Conservation (phyloP, 2,113 vertebrate species). For the Acrocephalus arundinaceus region DNA sequence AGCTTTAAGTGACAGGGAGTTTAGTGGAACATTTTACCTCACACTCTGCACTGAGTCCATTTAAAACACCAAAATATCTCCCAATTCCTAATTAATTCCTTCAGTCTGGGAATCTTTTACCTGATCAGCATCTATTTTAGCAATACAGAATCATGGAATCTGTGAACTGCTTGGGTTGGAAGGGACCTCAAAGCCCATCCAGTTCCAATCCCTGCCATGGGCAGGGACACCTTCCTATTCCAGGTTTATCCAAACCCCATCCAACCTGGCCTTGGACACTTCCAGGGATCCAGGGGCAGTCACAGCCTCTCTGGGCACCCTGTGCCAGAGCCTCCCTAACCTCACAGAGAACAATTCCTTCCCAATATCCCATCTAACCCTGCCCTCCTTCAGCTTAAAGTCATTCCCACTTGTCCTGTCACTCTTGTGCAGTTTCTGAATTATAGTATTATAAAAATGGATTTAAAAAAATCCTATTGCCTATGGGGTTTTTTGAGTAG, state of each 20-base stretch:
- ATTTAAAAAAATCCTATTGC: not conserved
- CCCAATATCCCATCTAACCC: rapidly evolving
- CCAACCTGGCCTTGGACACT: not conserved
- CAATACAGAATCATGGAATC: not conserved
- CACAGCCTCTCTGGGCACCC: not conserved
- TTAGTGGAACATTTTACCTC: not conserved
- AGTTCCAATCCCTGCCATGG: not conserved
- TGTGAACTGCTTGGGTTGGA: not conserved
- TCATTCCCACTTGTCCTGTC: not conserved
- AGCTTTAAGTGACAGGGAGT: not conserved
- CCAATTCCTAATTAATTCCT: not conserved
- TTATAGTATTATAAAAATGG: not conserved
- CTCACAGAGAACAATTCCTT: rapidly evolving
- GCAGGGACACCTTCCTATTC: rapidly evolving
- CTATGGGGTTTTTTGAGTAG: not conserved
- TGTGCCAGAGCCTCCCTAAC: not conserved
- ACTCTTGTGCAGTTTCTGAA: not conserved
- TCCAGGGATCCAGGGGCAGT: not conserved
- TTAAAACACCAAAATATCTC: not conserved
- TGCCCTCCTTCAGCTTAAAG: not conserved
- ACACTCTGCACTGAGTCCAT: not conserved
- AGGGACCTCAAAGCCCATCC: rapidly evolving
- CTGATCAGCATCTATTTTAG: not conserved
- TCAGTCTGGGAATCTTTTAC: not conserved
- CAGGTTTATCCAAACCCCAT: rapidly evolving